These are phyloP conservation scores for Pyrocephalus nanus DNA, from an alignment of 2,797 vertebrate genomes.

Conservation along the genomic window DNA sequence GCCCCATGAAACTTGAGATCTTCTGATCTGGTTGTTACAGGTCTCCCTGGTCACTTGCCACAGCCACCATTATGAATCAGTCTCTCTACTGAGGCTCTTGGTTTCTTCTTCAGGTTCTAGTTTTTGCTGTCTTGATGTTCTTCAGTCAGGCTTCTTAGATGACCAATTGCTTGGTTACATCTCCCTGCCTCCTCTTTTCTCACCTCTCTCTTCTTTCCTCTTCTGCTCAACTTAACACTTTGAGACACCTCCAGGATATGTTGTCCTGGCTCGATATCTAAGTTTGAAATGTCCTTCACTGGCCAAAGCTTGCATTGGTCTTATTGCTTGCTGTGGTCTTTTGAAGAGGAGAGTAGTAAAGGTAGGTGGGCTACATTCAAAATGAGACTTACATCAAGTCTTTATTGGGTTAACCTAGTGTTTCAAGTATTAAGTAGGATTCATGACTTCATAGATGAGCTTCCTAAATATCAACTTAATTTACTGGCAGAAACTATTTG, in stretches of 20 bases:
- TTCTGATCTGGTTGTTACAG: neutral
- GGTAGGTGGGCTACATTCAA: neutral
- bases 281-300: neutral
- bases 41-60: neutral
- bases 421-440: neutral
- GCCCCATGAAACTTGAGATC: neutral
- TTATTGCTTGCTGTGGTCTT: neutral
- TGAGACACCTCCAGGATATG: neutral
- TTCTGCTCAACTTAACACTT: neutral
- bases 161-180: neutral
- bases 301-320: neutral
- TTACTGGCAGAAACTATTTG: neutral
- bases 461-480: neutral
- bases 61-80: neutral
- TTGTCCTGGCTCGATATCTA: neutral
- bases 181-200: neutral
- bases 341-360: neutral
- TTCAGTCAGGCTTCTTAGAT: neutral
- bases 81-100: neutral
- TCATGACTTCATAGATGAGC: neutral
- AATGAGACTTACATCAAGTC: neutral
- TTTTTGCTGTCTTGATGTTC: neutral
- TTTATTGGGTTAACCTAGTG: neutral
- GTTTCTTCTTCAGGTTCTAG: neutral
- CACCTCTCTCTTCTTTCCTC: neutral